These are phyloP conservation scores for Nomada lathburiana DNA, from an alignment of 2,888 invertebrate species.

Conservation along the genomic window DNA sequence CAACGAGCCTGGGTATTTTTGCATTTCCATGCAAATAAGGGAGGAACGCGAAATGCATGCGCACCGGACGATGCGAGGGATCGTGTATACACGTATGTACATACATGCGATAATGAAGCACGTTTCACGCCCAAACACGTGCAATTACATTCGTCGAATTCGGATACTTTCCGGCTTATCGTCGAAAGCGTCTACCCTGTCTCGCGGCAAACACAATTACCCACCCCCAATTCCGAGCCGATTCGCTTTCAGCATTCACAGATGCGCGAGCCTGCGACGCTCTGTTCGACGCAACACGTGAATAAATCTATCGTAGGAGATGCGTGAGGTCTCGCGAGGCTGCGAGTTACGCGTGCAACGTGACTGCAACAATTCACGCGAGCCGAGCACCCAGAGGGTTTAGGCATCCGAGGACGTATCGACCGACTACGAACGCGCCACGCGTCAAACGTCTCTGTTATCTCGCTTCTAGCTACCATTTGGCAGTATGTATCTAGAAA, in stretches of 20 bases:
- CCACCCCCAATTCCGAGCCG: not conserved
- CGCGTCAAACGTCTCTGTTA: conserved; percentile 67
- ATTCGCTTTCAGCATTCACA: not conserved
- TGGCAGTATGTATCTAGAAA: conserved; percentile 18
- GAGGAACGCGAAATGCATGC: conserved; percentile 53
- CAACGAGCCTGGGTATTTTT: conserved; percentile 66
- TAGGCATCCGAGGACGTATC: conserved; percentile 54
- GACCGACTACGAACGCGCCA: conserved; percentile 28
- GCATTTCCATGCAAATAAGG: conserved; percentile 79
- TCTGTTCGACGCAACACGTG: not conserved
- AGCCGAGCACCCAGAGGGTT: conserved; percentile 40
- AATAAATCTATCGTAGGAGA: not conserved
- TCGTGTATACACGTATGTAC: not conserved
- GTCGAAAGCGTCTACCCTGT: not conserved
- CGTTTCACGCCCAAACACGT: conserved; percentile 8
- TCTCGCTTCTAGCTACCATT: conserved; percentile 34
- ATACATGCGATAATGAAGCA: not conserved
- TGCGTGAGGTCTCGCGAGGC: conserved; percentile 2
- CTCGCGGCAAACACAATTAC: too few relatives aligned
- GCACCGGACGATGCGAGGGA: not conserved
- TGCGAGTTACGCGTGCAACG: conserved; percentile 3
- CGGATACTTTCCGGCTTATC: not conserved
- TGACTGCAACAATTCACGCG: conserved; percentile 28
- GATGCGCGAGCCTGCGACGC: too few relatives aligned
- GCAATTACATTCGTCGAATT: conserved; percentile 27